These are phyloP conservation scores for Sebastes schlegelii DNA, from an alignment of 2,113 vertebrate genomes.

Conservation along the genomic window DNA sequence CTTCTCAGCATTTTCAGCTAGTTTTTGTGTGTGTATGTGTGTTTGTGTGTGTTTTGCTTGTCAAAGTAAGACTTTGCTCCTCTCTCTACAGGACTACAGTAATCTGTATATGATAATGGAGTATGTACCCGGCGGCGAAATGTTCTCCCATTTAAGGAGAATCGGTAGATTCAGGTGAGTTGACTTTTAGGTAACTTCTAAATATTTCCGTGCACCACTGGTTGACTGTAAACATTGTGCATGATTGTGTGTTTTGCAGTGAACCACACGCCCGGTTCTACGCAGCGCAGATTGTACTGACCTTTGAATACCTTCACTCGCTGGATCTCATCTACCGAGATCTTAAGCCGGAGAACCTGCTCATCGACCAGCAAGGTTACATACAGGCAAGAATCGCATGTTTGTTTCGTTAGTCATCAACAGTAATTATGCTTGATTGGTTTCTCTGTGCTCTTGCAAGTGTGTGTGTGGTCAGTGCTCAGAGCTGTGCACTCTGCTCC, in stretches of 20 bases:
- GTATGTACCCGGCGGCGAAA: conserved; percentile 93
- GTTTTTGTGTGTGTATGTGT: background rate
- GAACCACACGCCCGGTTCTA: conserved; percentile 96
- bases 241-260: conserved; percentile 70
- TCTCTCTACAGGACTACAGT: conserved; percentile 87
- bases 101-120: conserved; percentile 98
- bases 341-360: conserved; percentile 95
- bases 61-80: conserved; percentile 3
- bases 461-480: background rate
- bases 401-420: background rate
- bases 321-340: conserved; percentile 96
- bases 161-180: conserved; percentile 92
- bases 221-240: conserved; percentile 34
- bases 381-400: conserved; percentile 83
- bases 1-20: background rate
- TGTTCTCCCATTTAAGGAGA: conserved; percentile 94
- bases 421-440: background rate
- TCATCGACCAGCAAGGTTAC: conserved; percentile 95
- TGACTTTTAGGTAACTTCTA: background rate
- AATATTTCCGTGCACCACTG: background rate
- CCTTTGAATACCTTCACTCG: conserved; percentile 96
- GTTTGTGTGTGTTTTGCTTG: background rate
- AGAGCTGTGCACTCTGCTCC: background rate
- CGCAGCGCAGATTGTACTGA: conserved; percentile 94
- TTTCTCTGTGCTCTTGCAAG: background rate